These are phyloP conservation scores for Crematogaster levior DNA, from an alignment of 2,888 invertebrate genomes.

Conservation along the genomic window DNA sequence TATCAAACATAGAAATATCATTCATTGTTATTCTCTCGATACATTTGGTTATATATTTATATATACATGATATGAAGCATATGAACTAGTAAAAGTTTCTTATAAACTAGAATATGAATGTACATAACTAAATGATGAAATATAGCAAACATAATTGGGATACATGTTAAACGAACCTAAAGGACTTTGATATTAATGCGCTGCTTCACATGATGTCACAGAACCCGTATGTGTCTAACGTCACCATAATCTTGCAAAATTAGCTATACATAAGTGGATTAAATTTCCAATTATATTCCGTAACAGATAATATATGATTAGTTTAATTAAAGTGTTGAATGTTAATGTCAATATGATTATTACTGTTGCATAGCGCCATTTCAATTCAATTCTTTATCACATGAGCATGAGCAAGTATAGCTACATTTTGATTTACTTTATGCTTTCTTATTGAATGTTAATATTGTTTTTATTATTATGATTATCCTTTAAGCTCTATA, in stretches of 20 bases:
- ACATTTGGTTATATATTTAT: constrained; percentile 70
- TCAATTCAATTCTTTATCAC: constrained; percentile 77
- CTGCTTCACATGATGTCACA: constrained; percentile 7
- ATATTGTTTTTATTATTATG: constrained; percentile 59
- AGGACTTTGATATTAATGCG: constrained; percentile 33
- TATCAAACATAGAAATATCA: constrained; percentile 63
- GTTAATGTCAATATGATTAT: constrained; percentile 64
- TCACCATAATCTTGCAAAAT: constrained; percentile 33
- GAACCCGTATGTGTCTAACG: constrained; percentile 1
- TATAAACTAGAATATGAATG: constrained; percentile 54
- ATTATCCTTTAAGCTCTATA: constrained; percentile 54
- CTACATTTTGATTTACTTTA: constrained; percentile 72
- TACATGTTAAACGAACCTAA: constrained; percentile 59
- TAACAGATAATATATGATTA: constrained; percentile 61
- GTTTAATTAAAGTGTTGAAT: constrained; percentile 71
- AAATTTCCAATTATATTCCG: constrained; percentile 59
- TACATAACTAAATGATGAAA: constrained; percentile 63
- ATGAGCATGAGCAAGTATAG: constrained; percentile 78
- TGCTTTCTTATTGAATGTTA: constrained; percentile 64
- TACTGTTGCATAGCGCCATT: constrained; percentile 71
- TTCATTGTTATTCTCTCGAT: constrained; percentile 51
- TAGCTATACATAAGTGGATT: constrained; percentile 50
- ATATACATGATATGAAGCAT: constrained; percentile 60
- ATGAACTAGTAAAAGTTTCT: constrained; percentile 62
- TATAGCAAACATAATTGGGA: constrained; percentile 42